Conservation (phyloP, 2,888 invertebrate genomes). For the Heliconius charithonia region DNA sequence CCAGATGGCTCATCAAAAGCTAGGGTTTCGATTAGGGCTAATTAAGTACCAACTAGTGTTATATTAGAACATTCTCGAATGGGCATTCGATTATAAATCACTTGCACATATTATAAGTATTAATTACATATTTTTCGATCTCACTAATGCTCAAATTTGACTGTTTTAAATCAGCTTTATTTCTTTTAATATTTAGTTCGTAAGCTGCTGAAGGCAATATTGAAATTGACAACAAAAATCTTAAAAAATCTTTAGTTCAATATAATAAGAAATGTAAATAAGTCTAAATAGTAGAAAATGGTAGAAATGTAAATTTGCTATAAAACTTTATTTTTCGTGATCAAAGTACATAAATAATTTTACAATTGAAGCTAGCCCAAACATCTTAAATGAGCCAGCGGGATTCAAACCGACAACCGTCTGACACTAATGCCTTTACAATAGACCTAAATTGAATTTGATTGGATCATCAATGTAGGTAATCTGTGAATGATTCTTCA, state of each 20-base stretch:
- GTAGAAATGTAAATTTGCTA: too few species aligned
- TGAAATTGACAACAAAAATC: too few species aligned
- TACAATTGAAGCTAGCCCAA: slow-evolving; percentile 17
- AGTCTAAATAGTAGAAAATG: too few species aligned
- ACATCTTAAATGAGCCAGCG: slow-evolving; percentile 28
- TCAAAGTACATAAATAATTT: not conserved
- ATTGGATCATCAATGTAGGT: slow-evolving; percentile 46
- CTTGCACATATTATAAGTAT: not conserved
- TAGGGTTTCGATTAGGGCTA: slow-evolving; percentile 18
- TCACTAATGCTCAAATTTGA: too few species aligned
- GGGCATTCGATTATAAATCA: not conserved
- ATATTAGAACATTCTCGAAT: not conserved
- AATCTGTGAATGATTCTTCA: slow-evolving; percentile 32
- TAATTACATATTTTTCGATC: too few species aligned
- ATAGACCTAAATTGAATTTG: slow-evolving; percentile 45
- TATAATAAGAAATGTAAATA: too few species aligned
- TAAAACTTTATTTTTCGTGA: not conserved
- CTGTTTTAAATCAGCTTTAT: not conserved
- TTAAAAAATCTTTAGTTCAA: too few species aligned
- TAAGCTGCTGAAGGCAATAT: too few species aligned
- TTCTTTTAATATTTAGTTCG: not conserved
- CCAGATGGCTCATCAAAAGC: slow-evolving; percentile 14
- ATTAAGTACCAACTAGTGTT: not conserved
- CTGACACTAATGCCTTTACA: slow-evolving; percentile 28
- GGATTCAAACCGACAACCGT: slow-evolving; percentile 31